Evolutionary conservation across 1,140 invertebrate genomes (phyloP).

Genomic region (Kradibia gibbosae): DNA sequence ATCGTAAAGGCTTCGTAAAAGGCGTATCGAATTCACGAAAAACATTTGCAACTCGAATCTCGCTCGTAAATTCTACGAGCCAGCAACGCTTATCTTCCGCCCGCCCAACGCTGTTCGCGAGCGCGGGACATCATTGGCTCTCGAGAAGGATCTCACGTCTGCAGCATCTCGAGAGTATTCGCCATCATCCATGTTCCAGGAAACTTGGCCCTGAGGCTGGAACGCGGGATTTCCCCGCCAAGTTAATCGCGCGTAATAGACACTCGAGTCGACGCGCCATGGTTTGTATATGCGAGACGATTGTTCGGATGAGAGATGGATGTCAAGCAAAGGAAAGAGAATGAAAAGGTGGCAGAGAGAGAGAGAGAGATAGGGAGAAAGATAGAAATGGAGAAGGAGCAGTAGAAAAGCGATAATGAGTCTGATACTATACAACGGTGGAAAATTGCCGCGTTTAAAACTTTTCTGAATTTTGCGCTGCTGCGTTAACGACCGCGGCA

Average conservation of each 20-base stretch:
- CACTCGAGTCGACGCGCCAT: slow-evolving; percentile 3
- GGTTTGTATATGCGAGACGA: neutral
- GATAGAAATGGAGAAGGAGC: neutral
- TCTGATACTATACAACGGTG: neutral
- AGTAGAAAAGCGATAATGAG: neutral
- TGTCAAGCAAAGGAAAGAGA: too few species aligned
- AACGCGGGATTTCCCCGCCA: slow-evolving; percentile 3
- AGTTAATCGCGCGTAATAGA: slow-evolving; percentile 33
- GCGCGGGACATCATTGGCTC: neutral
- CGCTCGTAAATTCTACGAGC: slow-evolving; percentile 20
- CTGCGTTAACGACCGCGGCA: neutral
- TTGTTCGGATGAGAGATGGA: neutral
- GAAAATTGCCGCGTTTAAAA: neutral
- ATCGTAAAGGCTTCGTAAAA: slow-evolving; percentile 24
- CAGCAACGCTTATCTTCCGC: neutral
- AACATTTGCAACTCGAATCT: slow-evolving; percentile 38
- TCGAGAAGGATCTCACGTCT: neutral
- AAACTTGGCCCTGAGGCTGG: neutral
- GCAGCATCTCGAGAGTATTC: slow-evolving; percentile 5
- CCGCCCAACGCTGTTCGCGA: neutral
- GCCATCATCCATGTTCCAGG: neutral
- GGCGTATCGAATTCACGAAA: slow-evolving; percentile 1
- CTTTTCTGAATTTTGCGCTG: neutral
- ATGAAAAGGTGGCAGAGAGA: neutral
- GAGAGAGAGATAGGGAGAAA: neutral